Percentiles rank a stretch among this genome's conserved stretches.
These are phyloP conservation scores for Byasa hedistus DNA, from an alignment of 2,888 invertebrate species.

Conservation along the genomic window DNA sequence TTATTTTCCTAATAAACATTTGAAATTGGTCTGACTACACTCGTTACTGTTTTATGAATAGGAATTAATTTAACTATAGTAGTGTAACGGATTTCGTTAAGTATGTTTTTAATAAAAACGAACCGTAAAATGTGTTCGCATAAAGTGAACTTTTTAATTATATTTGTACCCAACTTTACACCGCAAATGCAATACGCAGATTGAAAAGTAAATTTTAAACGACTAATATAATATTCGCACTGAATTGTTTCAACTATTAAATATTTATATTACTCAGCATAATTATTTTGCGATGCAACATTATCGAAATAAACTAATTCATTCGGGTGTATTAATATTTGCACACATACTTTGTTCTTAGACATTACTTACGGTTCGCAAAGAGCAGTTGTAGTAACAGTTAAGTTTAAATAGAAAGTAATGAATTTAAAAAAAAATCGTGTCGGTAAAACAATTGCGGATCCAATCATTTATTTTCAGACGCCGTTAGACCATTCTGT, in stretches of 20 bases:
- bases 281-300: conserved; percentile 50
- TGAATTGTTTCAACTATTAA: conserved; percentile 40
- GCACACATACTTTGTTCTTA: conserved; percentile 22
- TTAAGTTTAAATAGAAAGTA: not conserved
- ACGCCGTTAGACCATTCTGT: conserved; percentile 50
- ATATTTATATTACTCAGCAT: conserved; percentile 43
- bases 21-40: conserved; percentile 6
- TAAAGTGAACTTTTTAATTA: conserved; percentile 3
- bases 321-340: conserved; percentile 40
- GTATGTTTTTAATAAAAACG: not conserved
- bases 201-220: conserved; percentile 44
- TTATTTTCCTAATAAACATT: conserved; percentile 10
- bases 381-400: not conserved
- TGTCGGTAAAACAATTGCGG: conserved; percentile 14
- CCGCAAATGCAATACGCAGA: conserved; percentile 41
- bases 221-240: conserved; percentile 43
- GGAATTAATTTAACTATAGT: no score
- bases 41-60: conserved; percentile 4
- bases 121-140: not conserved
- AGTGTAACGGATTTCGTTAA: not conserved
- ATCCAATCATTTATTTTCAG: conserved; percentile 32
- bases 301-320: conserved; percentile 40
- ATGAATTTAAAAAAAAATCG: not conserved
- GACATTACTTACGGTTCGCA: not conserved
- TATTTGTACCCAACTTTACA: conserved; percentile 29